A percentile compares a stretch with the other conserved stretches of the same genome.
These are phyloP conservation scores for Exocentrus adspersus DNA, from an alignment of 2,888 invertebrate species.

Conservation along the genomic window DNA sequence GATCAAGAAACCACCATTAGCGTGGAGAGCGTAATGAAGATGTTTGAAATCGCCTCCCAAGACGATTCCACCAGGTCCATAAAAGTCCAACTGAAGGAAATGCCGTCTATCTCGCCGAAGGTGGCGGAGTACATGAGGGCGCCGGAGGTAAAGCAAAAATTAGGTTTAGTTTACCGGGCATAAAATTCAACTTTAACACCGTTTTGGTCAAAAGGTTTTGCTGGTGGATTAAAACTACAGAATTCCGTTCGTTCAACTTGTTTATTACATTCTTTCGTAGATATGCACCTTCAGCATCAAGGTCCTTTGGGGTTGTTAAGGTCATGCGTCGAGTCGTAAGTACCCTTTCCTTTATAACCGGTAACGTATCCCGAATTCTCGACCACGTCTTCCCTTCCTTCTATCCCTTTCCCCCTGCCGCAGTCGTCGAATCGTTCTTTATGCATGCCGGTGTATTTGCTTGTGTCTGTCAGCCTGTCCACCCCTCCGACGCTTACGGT, in stretches of 20 bases:
- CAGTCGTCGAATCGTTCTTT: slow-evolving; percentile 84
- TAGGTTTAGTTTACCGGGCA: too few relatives aligned
- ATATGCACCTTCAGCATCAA: too few relatives aligned
- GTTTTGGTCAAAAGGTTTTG: too few relatives aligned
- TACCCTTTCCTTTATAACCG: slow-evolving; percentile 73
- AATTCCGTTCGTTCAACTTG: too few relatives aligned
- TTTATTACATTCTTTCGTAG: too few relatives aligned
- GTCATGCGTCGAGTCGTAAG: not conserved
- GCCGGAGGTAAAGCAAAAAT: slow-evolving; percentile 57
- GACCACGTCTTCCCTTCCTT: slow-evolving; percentile 81
- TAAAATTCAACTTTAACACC: too few relatives aligned
- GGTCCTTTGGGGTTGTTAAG: too few relatives aligned
- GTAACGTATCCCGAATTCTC: slow-evolving; percentile 82
- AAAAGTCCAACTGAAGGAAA: slow-evolving; percentile 67
- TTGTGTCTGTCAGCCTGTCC: slow-evolving; percentile 83
- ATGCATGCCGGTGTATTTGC: slow-evolving; percentile 86
- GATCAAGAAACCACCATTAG: slow-evolving; percentile 51
- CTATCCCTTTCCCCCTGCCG: slow-evolving; percentile 84
- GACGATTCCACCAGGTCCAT: slow-evolving; percentile 68
- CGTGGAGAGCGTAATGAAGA: slow-evolving; percentile 55
- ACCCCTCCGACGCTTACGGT: slow-evolving; percentile 68
- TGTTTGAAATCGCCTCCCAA: slow-evolving; percentile 69
- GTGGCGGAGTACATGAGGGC: slow-evolving; percentile 66
- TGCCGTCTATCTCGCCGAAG: slow-evolving; percentile 69
- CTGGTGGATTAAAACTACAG: too few relatives aligned